Percentiles rank a stretch among this genome's conserved stretches.
Evolutionary conservation across 2,797 vertebrate genomes (phyloP).

Genomic region (Tauraco hartlaubi): DNA sequence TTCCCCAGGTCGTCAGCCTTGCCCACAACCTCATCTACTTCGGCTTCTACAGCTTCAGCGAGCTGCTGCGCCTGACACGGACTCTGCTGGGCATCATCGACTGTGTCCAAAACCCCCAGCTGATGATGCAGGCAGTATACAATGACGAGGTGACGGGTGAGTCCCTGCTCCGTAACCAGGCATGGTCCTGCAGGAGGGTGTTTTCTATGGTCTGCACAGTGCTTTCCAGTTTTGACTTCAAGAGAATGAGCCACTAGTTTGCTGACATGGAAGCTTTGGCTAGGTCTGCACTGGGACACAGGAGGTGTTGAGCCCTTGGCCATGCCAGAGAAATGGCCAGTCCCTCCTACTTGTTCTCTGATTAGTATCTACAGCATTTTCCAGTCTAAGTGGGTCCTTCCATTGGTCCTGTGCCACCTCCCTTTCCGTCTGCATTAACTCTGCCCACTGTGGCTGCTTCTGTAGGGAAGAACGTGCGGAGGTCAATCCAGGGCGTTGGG

Average conservation of each 20-base stretch:
- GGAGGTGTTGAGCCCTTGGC: neutral
- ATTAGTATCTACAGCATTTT: neutral
- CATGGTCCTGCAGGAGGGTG: neutral
- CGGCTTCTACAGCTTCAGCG: constrained; percentile 99
- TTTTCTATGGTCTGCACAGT: neutral
- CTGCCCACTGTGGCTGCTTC: neutral
- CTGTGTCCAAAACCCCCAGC: constrained; percentile 88
- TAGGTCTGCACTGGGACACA: neutral
- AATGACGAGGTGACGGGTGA: constrained; percentile 87
- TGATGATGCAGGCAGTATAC: constrained; percentile 80
- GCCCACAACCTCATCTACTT: constrained; percentile 98
- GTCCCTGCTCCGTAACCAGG: neutral
- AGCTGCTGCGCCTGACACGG: constrained; percentile 93
- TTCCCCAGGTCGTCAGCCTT: constrained; percentile 92
- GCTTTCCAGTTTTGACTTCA: neutral
- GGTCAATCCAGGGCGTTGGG: constrained; percentile 96
- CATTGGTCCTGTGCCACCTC: neutral
- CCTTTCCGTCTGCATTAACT: neutral
- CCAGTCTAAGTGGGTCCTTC: neutral
- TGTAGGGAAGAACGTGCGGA: constrained; percentile 91
- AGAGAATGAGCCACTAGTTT: neutral
- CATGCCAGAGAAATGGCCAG: neutral
- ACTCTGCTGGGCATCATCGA: constrained; percentile 96
- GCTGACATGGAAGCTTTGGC: neutral
- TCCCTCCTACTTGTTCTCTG: neutral